Evolutionary conservation across 2,888 invertebrate species (phyloP).

Genomic region (Microplitis manilae): DNA sequence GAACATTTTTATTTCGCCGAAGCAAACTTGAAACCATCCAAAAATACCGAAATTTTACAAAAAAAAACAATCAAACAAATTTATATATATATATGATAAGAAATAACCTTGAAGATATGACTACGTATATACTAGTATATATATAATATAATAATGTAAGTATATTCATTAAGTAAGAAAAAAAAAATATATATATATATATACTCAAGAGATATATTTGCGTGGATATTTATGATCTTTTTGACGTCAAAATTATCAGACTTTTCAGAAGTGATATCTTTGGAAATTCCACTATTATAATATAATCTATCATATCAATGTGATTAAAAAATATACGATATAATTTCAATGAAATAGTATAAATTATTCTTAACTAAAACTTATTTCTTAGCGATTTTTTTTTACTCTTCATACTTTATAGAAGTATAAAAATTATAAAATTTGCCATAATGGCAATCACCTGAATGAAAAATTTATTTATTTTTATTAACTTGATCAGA

Average conservation of each 20-base stretch:
- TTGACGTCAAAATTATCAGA: neutral
- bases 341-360: neutral
- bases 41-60: neutral
- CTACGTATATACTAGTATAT: neutral
- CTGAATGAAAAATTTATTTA: neutral
- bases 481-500: conserved; percentile 4
- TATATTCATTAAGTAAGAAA: no score
- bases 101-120: neutral
- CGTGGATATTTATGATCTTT: neutral
- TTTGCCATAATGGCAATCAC: neutral
- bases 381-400: no score
- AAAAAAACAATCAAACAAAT: neutral
- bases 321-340: neutral
- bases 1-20: no score
- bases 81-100: neutral
- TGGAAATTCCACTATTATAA: neutral
- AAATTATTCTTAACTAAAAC: neutral
- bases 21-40: no score
- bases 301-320: neutral
- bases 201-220: neutral
- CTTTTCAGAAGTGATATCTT: neutral
- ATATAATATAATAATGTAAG: no score
- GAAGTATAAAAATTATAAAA: no score
- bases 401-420: no score
- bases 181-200: neutral